phyloP scores from a whole-genome alignment of 2,888 invertebrate species.

The Acrocera orbiculus region DNA sequence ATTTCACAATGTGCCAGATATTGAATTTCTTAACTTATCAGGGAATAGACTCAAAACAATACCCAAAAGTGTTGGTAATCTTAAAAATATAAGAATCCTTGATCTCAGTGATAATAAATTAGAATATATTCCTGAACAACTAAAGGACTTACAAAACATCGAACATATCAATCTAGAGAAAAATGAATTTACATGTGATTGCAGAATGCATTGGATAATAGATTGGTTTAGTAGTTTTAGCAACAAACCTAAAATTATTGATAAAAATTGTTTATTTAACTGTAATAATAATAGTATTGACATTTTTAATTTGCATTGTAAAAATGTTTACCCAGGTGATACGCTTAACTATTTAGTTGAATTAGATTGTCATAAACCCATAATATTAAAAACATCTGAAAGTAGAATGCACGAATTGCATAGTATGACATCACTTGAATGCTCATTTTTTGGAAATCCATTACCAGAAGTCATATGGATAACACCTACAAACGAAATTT shows the following conservation, averaged over 20 bases:
- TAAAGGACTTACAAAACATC: constrained; percentile 45
- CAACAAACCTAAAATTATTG: neutral
- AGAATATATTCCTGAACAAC: constrained; percentile 48
- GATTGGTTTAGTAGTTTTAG: constrained; percentile 34
- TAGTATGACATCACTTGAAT: constrained; percentile 53
- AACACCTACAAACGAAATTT: constrained; percentile 52
- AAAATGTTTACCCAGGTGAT: constrained; percentile 46
- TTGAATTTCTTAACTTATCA: constrained; percentile 48
- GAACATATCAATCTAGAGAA: constrained; percentile 46
- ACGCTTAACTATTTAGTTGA: constrained; percentile 51
- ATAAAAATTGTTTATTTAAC: neutral
- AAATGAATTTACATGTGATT: constrained; percentile 76
- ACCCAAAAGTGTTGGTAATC: constrained; percentile 23
- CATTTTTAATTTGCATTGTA: constrained; percentile 49
- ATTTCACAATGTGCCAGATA: constrained; percentile 5
- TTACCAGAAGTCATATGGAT: constrained; percentile 71
- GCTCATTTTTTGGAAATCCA: constrained; percentile 59
- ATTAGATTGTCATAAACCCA: constrained; percentile 52
- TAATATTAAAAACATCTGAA: constrained; percentile 41
- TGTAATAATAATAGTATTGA: neutral
- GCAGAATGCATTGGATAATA: constrained; percentile 63
- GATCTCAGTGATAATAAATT: constrained; percentile 55
- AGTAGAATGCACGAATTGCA: constrained; percentile 44
- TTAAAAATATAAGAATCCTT: constrained; percentile 37
- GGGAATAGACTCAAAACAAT: constrained; percentile 47